Base-by-base conservation (phyloP, 1,140 invertebrate species). In the Gonatopus flavifemur region DNA sequence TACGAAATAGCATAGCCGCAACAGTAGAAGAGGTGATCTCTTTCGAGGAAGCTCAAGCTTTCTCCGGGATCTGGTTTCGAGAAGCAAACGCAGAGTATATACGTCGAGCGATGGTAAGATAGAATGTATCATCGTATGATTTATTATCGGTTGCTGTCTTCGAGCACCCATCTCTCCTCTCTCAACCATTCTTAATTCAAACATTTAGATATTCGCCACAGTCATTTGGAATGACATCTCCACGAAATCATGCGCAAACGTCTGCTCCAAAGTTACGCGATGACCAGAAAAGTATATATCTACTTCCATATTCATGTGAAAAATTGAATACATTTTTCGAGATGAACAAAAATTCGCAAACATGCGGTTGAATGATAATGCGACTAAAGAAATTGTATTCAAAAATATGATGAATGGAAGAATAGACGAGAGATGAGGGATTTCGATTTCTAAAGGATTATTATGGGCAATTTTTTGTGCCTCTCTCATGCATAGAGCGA, bases 41-140 rank as follows among this genome's bases (percentile, higher is more conserved):
- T 62, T 57, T 57, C 59, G 58, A 68, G 55, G 56, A 59, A 60
- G 57, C 57, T 60, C 57, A 40, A 59, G 56, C 67, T 62, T 62
- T 61, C 59, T 62, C 54, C 58, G 58, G 57, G 62, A 66, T 65
- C 62, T 59, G 49, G 54, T 61, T 67, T 70, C 67, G 57, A 68
- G 55, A 58, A 57, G 52, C 61, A 55, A 64, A 44, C 54, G 31
- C 47, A 53, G 31, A 38, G 25, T 32, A 45, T 52, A 49, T 41
- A 52, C 56, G 59, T 49, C 35, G 52, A 33, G 45, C 59, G 57
- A 63, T 55, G 58, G 63, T 64, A 59, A 56, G 61, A 71, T 66
- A 67, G 59, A 67, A 71, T 62, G 64, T 70, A 72, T 72, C 70
- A 66, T 69, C 67, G 52, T 54, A 68, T 72, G 70, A 73, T 72